A percentile compares a stretch with the other conserved stretches of the same genome.
phyloP scores from a whole-genome alignment of 37 sponge, comb jelly and placozoan genomes.

The Halisarca cf. caerulea region DNA sequence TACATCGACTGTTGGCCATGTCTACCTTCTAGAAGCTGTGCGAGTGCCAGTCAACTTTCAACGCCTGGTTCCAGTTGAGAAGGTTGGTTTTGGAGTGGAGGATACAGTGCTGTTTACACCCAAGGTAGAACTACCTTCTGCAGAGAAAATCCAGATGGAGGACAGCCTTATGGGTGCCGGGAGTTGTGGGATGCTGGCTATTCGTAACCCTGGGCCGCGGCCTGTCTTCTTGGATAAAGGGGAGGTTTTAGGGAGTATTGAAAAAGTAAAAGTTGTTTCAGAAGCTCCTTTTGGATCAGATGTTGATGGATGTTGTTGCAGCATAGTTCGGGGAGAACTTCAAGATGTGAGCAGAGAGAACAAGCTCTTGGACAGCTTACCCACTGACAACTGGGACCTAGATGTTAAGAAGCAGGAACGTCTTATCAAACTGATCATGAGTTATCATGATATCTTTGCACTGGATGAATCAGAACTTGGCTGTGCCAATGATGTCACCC shows the following conservation, averaged over 20 bases:
- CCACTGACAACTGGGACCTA: no score
- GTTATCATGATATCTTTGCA: no score
- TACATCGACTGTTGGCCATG: background rate
- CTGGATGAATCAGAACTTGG: no score
- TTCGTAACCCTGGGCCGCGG: background rate
- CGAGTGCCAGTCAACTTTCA: background rate
- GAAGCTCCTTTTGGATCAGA: no score
- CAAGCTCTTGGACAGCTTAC: no score
- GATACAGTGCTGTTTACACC: background rate
- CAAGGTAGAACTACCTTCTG: background rate
- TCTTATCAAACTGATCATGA: no score
- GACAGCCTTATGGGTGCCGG: background rate
- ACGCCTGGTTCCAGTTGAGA: background rate
- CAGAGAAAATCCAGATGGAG: background rate
- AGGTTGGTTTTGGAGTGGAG: background rate
- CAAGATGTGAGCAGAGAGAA: no score
- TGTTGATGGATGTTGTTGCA: background rate
- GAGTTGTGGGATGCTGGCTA: background rate
- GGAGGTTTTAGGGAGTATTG: background rate
- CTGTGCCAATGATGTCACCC: background rate
- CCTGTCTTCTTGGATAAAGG: background rate
- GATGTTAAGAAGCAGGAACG: no score
- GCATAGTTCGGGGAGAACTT: no score
- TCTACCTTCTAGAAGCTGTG: background rate
- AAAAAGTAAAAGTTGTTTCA: background rate